These are phyloP conservation scores for Acronicta psi DNA, from an alignment of 2,888 invertebrate genomes.

Conservation along the genomic window DNA sequence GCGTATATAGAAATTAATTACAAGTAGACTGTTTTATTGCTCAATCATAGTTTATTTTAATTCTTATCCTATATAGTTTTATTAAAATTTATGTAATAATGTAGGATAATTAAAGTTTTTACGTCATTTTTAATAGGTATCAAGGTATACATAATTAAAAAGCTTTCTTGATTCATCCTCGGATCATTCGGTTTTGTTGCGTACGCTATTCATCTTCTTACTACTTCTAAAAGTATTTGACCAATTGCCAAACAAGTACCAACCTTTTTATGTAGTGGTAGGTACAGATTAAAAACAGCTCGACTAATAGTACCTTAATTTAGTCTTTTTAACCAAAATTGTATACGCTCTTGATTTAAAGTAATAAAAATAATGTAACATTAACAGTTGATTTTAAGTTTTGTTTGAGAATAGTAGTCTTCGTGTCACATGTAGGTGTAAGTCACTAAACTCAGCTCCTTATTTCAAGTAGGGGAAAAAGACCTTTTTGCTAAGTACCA, in stretches of 20 bases:
- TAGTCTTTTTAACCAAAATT: conserved; percentile 7
- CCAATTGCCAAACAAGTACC: not conserved
- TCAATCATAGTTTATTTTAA: conserved; percentile 18
- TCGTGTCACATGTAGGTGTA: conserved; percentile 51
- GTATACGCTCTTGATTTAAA: conserved; percentile 46
- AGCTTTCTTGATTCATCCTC: no score
- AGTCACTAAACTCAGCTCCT: conserved; percentile 39
- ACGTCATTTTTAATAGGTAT: not conserved
- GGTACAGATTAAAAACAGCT: no score
- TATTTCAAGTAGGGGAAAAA: conserved; percentile 5
- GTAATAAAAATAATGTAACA: conserved; percentile 38
- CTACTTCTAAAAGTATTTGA: not conserved
- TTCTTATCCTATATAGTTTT: conserved; percentile 17
- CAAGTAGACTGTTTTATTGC: conserved; percentile 16
- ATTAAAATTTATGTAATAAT: conserved; percentile 10
- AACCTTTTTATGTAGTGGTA: not conserved
- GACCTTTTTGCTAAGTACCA: not conserved
- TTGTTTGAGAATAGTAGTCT: conserved; percentile 52
- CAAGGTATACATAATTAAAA: no score
- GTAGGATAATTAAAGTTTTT: conserved; percentile 6
- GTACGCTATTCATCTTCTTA: not conserved
- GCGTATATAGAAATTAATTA: conserved; percentile 32
- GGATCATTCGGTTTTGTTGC: no score
- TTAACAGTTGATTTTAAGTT: conserved; percentile 43
- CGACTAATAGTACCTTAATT: not conserved